Base-by-base conservation (phyloP, 2,113 vertebrate genomes). In the Jacana jacana region DNA sequence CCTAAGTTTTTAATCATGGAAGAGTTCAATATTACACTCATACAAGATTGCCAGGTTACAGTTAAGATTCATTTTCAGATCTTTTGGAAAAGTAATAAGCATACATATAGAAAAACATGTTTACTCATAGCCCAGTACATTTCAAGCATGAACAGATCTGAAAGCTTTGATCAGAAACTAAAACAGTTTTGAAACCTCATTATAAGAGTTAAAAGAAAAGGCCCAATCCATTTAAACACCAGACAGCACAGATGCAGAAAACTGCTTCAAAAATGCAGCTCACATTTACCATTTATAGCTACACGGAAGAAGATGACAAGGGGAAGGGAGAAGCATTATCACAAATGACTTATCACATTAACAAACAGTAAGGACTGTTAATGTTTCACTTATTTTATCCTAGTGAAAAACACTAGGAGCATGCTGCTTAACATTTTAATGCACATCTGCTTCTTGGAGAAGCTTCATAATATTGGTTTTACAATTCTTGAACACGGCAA, bases 131-230 rank as follows among this genome's bases (percentile, higher is more conserved):
- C 7, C 51, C 48, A 76, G 66, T 33, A 66, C 33, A 81, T 86
- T 96, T 97, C 91, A 96, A 94, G 79, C 30, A 1, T 91, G 77
- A 97, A 61, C 49, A 33, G 66, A 95, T 92, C 89, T 90, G 85
- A 97, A 97, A 92, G n/a, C 37, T 75, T 94, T 44, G 16, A 84
- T 70, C 57, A 92, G 90, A 94, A 95, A 96, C 75, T 20, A 91
- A 93, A 95, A 63, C 23, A 85, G 72, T 83, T 96, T 42, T 94
- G 87, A 96, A 97, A 95, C 30, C 66, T 91, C 73, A 97, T 96
- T 96, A 85, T 35, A 20, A 27, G 57, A 89, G 69, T 94, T 86
- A 91, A 90, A 97, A 97, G 77, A 95, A 97, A 96, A 97, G 64
- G 58, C 28, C 76, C 35, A 63, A 96, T 83, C 87, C 89, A 97